Evolutionary conservation across 2,113 vertebrate species (phyloP).

Genomic region (Turdus rufiventris): DNA sequence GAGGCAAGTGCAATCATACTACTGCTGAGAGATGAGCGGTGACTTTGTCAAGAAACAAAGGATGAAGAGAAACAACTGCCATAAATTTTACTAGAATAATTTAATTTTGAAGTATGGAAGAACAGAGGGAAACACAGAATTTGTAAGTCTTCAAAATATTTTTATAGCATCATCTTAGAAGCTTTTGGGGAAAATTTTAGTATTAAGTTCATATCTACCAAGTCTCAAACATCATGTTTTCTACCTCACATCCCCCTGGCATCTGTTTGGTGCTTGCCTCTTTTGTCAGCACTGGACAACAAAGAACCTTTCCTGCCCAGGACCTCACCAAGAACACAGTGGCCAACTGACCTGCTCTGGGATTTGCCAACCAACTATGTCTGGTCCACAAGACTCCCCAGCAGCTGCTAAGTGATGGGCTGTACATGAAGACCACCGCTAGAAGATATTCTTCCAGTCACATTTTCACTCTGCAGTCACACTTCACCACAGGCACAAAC

Average conservation of each 20-base stretch:
- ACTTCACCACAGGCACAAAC: not conserved
- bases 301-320: not conserved
- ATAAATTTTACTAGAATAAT: not conserved
- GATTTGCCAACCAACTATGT: not conserved
- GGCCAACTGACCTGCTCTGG: not conserved
- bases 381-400: not conserved
- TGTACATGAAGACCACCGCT: not conserved
- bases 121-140: not conserved
- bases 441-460: not conserved
- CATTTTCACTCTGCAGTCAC: not conserved
- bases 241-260: not conserved
- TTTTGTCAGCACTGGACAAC: not conserved
- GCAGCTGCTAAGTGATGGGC: not conserved
- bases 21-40: not conserved
- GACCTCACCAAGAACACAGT: not conserved
- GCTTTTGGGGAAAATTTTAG: not conserved
- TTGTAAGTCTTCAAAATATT: not conserved
- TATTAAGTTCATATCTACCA: not conserved
- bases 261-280: fast-evolving
- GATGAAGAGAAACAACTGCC: not conserved
- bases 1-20: not conserved
- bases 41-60: not conserved
- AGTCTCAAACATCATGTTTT: not conserved
- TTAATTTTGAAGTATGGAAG: not conserved
- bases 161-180: not conserved